These are phyloP conservation scores for Acanthosoma haemorrhoidale DNA, from an alignment of 2,888 invertebrate species.

Conservation along the genomic window DNA sequence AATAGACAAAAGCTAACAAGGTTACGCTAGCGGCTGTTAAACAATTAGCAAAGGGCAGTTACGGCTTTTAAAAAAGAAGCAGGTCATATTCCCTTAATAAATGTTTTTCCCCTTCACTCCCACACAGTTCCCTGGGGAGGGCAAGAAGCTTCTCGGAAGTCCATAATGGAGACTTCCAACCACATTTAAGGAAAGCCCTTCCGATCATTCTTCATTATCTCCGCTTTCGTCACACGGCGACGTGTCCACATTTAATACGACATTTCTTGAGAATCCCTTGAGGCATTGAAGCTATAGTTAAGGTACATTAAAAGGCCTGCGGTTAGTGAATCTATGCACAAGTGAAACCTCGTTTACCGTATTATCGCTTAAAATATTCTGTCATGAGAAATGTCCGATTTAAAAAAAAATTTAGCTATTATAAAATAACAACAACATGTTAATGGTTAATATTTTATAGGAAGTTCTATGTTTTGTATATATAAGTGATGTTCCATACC, in stretches of 20 bases:
- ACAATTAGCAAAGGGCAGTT: background rate
- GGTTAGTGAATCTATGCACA: too few species aligned
- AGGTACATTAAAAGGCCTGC: too few species aligned
- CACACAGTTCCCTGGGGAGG: too few species aligned
- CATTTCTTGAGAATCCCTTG: too few species aligned
- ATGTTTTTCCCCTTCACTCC: background rate
- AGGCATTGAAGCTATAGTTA: too few species aligned
- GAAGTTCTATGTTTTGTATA: too few species aligned
- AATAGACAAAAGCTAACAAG: background rate
- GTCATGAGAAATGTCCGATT: background rate
- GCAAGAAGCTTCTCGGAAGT: background rate
- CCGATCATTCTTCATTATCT: too few species aligned
- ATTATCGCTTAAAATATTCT: background rate
- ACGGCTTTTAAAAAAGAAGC: background rate
- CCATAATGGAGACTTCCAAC: background rate
- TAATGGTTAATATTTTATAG: too few species aligned
- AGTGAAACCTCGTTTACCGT: background rate
- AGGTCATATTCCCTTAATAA: background rate
- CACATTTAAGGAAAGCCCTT: too few species aligned
- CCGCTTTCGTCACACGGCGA: too few species aligned
- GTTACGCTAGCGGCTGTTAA: background rate
- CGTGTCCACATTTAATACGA: too few species aligned
- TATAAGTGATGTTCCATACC: too few species aligned
- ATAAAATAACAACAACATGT: background rate
- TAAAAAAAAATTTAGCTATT: background rate